These are phyloP conservation scores for Nyctereutes procyonoides DNA, from an alignment of 2,113 vertebrate species.

Conservation along the genomic window DNA sequence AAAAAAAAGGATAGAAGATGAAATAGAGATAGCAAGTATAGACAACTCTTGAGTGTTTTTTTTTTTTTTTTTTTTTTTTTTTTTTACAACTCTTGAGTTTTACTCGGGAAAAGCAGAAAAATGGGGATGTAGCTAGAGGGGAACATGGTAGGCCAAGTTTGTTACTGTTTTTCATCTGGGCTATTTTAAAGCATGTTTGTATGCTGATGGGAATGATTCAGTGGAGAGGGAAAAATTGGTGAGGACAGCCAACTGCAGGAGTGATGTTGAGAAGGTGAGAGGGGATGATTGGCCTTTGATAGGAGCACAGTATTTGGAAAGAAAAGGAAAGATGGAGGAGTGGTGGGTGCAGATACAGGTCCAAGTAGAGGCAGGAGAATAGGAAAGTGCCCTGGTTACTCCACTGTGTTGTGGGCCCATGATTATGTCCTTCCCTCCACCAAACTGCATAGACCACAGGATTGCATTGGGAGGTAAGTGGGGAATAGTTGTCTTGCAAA, in stretches of 20 bases:
- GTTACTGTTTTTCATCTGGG: not conserved
- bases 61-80: too few species aligned
- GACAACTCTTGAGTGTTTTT: not conserved
- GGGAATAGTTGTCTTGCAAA: not conserved
- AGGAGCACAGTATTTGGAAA: not conserved
- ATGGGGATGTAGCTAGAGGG: not conserved
- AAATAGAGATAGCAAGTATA: not conserved
- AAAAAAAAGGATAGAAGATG: not conserved
- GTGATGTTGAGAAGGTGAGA: not conserved
- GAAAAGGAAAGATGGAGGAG: not conserved
- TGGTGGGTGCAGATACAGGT: too few species aligned
- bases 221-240: not conserved
- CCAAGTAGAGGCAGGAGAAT: not conserved
- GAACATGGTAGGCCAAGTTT: not conserved
- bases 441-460: not conserved
- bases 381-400: not conserved
- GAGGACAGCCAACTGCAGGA: not conserved
- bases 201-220: not conserved
- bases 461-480: not conserved
- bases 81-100: not conserved
- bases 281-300: not conserved
- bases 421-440: not conserved
- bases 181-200: not conserved
- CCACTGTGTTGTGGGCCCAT: not conserved
- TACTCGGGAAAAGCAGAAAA: not conserved